These are phyloP conservation scores for Gobius niger DNA, from an alignment of 2,113 vertebrate species.

Conservation along the genomic window DNA sequence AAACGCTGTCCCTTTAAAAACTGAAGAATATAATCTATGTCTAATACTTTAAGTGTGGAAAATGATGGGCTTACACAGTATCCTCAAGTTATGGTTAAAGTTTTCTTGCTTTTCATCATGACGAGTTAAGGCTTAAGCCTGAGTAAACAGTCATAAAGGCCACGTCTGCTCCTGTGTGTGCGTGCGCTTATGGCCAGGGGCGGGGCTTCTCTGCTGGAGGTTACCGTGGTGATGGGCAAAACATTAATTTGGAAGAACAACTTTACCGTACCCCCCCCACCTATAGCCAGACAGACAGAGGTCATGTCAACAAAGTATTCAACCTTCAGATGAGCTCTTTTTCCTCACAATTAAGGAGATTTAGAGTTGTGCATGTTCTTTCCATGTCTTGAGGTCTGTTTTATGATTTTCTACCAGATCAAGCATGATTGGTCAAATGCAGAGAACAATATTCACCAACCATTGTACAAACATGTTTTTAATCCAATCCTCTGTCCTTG, in stretches of 20 bases:
- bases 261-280: neutral
- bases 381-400: no score
- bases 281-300: neutral
- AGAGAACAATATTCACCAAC: no score
- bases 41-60: constrained; percentile 8
- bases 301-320: neutral
- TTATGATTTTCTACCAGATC: no score
- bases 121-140: neutral
- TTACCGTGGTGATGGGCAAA: constrained; percentile 62
- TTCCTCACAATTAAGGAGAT: no score
- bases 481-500: no score
- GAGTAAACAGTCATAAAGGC: constrained; percentile 33
- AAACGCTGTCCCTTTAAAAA: no score
- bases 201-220: constrained; percentile 35
- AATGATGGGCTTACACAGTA: constrained; percentile 20
- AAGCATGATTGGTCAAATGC: no score
- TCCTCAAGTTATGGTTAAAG: constrained; percentile 28
- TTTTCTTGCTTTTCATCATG: constrained; percentile 22
- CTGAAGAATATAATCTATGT: neutral
- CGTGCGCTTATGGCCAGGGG: constrained; percentile 46
- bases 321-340: no score
- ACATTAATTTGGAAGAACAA: constrained; percentile 38
- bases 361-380: no score
- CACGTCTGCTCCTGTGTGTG: constrained; percentile 13
- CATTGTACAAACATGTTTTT: no score